phyloP scores from a whole-genome alignment of 1,140 invertebrate genomes.

The Heliothis subflexa region DNA sequence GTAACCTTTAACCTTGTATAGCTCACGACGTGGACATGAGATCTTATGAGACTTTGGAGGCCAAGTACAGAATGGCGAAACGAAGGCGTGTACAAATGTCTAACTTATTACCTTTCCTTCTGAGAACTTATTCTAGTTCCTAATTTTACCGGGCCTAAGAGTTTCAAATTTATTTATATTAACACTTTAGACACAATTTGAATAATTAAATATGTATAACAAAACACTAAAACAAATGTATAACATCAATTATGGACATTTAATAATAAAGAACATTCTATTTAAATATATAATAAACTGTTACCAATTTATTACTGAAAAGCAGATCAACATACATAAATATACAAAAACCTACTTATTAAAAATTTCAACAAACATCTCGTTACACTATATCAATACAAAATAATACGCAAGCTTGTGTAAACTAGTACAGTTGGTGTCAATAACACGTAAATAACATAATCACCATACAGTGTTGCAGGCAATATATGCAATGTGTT shows the following conservation, averaged over 20 bases:
- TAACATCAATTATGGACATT: constrained; percentile 31
- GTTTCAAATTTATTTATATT: too few species aligned
- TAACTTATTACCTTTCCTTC: too few species aligned
- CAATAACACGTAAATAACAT: background rate
- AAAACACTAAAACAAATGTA: constrained; percentile 32
- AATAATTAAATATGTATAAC: constrained; percentile 20
- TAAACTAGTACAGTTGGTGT: constrained; percentile 43
- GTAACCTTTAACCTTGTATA: too few species aligned
- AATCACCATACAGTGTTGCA: background rate
- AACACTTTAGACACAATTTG: constrained; percentile 3
- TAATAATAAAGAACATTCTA: constrained; percentile 27
- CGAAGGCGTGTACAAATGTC: too few species aligned
- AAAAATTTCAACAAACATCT: constrained; percentile 6
- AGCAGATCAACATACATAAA: constrained; percentile 43
- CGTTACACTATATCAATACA: background rate
- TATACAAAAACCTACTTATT: constrained; percentile 33
- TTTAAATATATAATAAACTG: constrained; percentile 37
- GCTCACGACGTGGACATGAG: too few species aligned
- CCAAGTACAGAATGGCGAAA: too few species aligned
- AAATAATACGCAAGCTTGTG: constrained; percentile 38
- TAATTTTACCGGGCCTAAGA: too few species aligned
- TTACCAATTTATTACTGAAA: constrained; percentile 25
- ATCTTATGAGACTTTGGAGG: too few species aligned
- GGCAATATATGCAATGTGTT: constrained; percentile 1
- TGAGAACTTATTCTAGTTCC: too few species aligned